Base-by-base conservation (phyloP, 2,888 invertebrate genomes). In the Geotrupes spiniger region DNA sequence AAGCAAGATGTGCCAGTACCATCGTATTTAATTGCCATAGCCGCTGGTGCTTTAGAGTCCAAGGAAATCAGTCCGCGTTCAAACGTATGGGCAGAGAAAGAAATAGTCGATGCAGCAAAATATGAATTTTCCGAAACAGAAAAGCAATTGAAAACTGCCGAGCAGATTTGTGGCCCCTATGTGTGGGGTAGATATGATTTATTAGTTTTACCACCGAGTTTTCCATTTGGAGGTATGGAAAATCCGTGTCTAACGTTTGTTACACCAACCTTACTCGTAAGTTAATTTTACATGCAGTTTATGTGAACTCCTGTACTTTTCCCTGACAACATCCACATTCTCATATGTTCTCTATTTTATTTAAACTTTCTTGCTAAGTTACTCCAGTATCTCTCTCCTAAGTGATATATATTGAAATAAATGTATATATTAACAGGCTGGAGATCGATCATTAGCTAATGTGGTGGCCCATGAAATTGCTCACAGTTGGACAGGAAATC, bases 161-260 rank as follows among this genome's bases (percentile, higher is more conserved):
- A 94, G 68, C 79, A 80, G 1, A 75, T 95, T 52, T 87, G 92
- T 65, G 95, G 95, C 0, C 86, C 87, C 0, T 95, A 96, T 71
- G 87, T 89, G 43, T 95, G 95, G 95, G 86, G 86, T 4, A 81
- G 84, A 58, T 97, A 96, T 71, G 95, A 96, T 73, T 66, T 90
- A 48, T 74, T 97, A 27, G 89, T 96, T 28, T 78, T 97, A 65
- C 96, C 96, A 0, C 92, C 95, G 1, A 88, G 89, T 55, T 97
- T 96, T 76, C 93, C 96, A 0, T 95, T 85, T 68, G 96, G 96
- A 1, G 96, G 96, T 12, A 97, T 97, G 96, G 96, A 97, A 74
- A 96, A 97, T 76, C 96, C 96, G 0, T 95, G 95, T 68, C 74
- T 97, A 39, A 96, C 95, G 0, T 97, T 97, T 73, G 87, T 95